These are phyloP conservation scores for Campopleginae sp. DNA, from an alignment of 2,888 invertebrate species.

Conservation along the genomic window DNA sequence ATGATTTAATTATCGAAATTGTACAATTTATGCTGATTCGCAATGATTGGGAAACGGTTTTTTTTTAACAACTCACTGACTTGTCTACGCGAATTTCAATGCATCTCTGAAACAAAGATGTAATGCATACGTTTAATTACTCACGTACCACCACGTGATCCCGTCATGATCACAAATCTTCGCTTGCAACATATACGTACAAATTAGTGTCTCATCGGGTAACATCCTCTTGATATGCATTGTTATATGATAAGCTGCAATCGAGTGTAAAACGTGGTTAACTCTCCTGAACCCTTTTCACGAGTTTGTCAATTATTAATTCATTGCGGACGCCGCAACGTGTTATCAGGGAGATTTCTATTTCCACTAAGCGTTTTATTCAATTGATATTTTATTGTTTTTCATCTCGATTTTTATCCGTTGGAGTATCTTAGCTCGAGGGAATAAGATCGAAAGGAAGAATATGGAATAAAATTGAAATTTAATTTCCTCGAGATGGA, in stretches of 20 bases:
- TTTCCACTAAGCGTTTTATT: background rate
- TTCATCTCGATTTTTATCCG: background rate
- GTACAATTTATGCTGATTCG: background rate
- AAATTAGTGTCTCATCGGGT: conserved; percentile 18
- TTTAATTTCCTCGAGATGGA: background rate
- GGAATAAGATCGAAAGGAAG: background rate
- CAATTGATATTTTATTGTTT: background rate
- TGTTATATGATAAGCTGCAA: conserved; percentile 35
- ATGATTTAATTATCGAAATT: background rate
- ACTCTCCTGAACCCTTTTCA: conserved; percentile 24
- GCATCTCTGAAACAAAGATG: background rate
- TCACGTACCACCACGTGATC: conserved; percentile 40
- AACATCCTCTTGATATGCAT: conserved; percentile 50
- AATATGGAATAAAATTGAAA: background rate
- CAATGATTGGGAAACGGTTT: background rate
- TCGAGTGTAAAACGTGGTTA: conserved; percentile 26
- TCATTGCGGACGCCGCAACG: conserved; percentile 53
- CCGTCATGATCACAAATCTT: conserved; percentile 37
- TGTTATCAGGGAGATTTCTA: conserved; percentile 10
- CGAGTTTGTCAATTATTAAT: conserved; percentile 48
- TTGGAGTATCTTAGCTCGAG: background rate
- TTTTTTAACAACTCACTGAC: background rate
- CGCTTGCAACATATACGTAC: conserved; percentile 12
- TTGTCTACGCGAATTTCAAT: background rate
- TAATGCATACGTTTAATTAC: conserved; percentile 37